Percentiles rank a stretch among this genome's conserved stretches.
These are phyloP conservation scores for Crypturellus undulatus DNA, from an alignment of 2,113 vertebrate species.

Conservation along the genomic window DNA sequence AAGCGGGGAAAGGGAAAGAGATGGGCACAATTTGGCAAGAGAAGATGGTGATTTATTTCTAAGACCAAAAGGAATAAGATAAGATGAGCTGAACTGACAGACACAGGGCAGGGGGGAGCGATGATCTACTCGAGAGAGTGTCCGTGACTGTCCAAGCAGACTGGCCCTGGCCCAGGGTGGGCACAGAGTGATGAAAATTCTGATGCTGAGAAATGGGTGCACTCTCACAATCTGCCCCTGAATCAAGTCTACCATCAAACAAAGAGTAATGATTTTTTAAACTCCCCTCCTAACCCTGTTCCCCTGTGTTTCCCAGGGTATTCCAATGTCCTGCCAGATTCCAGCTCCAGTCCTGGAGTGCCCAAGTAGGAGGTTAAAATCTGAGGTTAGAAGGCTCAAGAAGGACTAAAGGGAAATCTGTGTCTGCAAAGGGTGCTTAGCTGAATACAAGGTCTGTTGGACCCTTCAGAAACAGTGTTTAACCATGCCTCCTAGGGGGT, in stretches of 20 bases:
- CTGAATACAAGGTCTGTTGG: background rate
- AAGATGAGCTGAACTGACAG: background rate
- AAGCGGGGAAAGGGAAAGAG: background rate
- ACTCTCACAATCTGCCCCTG: background rate
- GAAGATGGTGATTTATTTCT: background rate
- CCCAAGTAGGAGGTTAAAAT: background rate
- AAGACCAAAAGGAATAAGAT: background rate
- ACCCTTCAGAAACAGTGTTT: background rate
- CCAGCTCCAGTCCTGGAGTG: background rate
- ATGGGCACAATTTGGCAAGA: fast-evolving
- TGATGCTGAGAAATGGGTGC: background rate
- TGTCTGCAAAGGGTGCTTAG: background rate
- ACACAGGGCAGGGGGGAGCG: background rate
- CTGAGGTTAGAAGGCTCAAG: background rate
- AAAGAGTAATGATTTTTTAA: background rate
- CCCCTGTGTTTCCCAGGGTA: background rate
- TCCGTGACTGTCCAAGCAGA: background rate
- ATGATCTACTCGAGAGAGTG: background rate
- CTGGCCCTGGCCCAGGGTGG: background rate
- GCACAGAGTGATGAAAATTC: background rate
- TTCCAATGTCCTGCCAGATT: background rate
- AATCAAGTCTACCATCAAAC: background rate
- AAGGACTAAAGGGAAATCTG: background rate
- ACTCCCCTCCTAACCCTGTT: too few relatives aligned
- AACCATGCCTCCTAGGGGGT: background rate